Evolutionary conservation across 2,888 invertebrate species (phyloP).

Genomic region (Diarsia dahlii): DNA sequence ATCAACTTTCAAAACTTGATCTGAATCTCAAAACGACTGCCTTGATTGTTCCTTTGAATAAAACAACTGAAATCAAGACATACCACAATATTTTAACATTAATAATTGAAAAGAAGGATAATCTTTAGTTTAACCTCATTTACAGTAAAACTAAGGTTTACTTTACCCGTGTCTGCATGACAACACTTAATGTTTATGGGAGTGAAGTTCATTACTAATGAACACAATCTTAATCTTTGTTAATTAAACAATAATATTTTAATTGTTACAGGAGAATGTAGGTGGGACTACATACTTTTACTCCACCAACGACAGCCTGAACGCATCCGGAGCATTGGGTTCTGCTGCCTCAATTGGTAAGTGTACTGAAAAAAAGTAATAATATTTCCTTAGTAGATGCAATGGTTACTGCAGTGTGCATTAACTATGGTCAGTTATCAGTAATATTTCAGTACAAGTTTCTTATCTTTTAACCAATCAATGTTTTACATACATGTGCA

Average conservation of each 20-base stretch:
- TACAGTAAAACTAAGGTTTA: not conserved
- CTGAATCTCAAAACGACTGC: constrained; percentile 12
- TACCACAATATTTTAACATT: not conserved
- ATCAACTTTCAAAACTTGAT: constrained; percentile 50
- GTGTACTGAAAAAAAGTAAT: constrained; percentile 17
- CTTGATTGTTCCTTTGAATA: constrained; percentile 2
- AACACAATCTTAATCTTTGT: not conserved
- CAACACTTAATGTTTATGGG: not conserved
- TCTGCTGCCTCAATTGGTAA: constrained; percentile 83
- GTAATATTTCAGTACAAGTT: constrained; percentile 30
- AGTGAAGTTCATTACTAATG: not conserved
- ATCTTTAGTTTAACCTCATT: constrained; percentile 3
- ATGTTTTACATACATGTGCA: constrained; percentile 38
- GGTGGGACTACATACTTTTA: constrained; percentile 99
- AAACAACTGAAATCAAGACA: not conserved
- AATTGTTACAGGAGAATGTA: constrained; percentile 94
- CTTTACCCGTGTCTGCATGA: not conserved
- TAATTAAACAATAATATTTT: not conserved
- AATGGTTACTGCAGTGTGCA: constrained; percentile 39
- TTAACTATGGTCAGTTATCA: constrained; percentile 55
- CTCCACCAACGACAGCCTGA: constrained; percentile 91
- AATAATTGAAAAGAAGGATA: constrained; percentile 4
- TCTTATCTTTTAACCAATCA: constrained; percentile 42
- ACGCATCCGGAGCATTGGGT: constrained; percentile 83
- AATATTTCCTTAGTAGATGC: not conserved